Evolutionary conservation across 2,888 invertebrate genomes (phyloP), one percentile per base, ranked within the genome.

Genomic region (Heliconius ethilla): DNA sequence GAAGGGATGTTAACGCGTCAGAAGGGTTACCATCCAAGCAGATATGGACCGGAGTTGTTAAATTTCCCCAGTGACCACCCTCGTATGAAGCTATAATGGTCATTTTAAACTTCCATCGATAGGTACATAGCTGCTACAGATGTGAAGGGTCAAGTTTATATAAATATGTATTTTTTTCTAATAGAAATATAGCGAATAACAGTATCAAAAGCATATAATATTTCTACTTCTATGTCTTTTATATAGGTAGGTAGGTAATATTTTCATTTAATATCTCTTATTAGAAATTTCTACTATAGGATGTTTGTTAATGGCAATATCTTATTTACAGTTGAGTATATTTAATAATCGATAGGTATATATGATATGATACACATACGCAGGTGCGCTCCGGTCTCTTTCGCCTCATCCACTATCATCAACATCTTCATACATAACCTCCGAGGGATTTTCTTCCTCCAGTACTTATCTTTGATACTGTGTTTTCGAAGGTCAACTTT

Each of bases 11-110:
- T 90, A 91, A 90, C 87, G 86, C 86, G 84, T 81, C 86, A 85
- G 84, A 83, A 82, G 84, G 92, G 92, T 92, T 92, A 92, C 88
- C 87, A 81, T 84, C 87, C 88, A 90, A 89, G 90, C 90, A 91
- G 91, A 91, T 90, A 87, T 86, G 83, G 82, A 76, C 78, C 85
- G 85, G 79, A 81, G 82, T 86, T 88, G 87, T 87, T 88, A 86
- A 86, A 94, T 93, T 93, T 94, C 94, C 93, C 93, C 81, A 84
- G 92, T 88, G 93, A 89, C 90, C 87, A 86, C 85, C 87, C 88
- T 75, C 76, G 83, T 87, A 89, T 90, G 85, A 87, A 91, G 90
- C 84, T 82, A 88, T 90, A 89, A 89, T 85, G 89, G 79, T 78
- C 77, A 79, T 83, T 85, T 84, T 73, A 76, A 78, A 78, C 59